phyloP scores from a whole-genome alignment of 2,797 vertebrate genomes.

The Onychomys torridus region DNA sequence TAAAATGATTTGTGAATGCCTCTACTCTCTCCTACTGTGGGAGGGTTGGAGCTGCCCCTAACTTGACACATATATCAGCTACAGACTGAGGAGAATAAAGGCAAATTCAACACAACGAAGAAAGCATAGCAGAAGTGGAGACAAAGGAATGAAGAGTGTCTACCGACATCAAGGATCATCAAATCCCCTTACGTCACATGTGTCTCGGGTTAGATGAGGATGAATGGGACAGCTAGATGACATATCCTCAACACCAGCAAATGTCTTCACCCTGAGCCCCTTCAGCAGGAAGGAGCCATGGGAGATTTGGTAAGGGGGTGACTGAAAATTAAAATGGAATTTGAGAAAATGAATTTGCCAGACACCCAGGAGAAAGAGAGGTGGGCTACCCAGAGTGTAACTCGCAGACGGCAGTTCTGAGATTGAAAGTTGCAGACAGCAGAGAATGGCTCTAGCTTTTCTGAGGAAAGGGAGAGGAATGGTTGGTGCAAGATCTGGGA shows the following conservation, averaged over 20 bases:
- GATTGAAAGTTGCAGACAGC: not conserved
- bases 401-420: not conserved
- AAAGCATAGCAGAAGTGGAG: not conserved
- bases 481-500: fast-evolving
- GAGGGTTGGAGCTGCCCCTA: not conserved
- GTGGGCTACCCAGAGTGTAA: not conserved
- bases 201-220: not conserved
- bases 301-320: not conserved
- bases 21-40: not conserved
- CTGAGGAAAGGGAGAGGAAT: not conserved
- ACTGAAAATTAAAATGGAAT: not conserved
- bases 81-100: not conserved
- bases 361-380: not conserved
- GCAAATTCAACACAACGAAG: not conserved
- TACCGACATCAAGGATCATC: not conserved
- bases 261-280: not conserved
- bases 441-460: not conserved
- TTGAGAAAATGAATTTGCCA: not conserved
- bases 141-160: not conserved
- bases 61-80: not conserved
- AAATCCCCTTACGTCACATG: fast-evolving
- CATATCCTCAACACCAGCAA: not conserved
- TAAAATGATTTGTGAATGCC: not conserved
- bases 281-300: not conserved
- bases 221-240: not conserved